Base-by-base conservation (phyloP, 2,113 vertebrate species). In the Lates calcarifer region DNA sequence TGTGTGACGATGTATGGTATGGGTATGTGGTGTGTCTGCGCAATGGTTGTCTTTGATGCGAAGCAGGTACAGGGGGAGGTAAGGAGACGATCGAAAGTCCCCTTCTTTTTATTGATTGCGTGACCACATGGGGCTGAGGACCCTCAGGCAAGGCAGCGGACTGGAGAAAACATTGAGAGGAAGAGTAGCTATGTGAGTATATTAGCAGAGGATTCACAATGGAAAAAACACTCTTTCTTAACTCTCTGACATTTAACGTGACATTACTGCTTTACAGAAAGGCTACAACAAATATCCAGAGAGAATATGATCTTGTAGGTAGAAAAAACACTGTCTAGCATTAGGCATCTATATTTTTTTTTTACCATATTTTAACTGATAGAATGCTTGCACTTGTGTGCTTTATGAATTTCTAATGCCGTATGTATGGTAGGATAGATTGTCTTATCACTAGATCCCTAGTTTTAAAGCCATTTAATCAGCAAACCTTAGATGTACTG, bases 201-300 rank as follows among this genome's bases (percentile, higher is more conserved):
- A 87, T 88, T 85, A 89, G 64, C 51, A 60, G 63, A 61, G 12
- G 55, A 84, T 61, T 74, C 70, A 79, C 28, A 57, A 33, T 68
- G 62, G 65, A 14, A 3, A 13, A 24, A 31, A 51, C 33, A 62
- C 14, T 45, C 29, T 49, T 70, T 76, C 82, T 84, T 61, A 77
- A 61, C 60, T 65, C 26, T 22, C 24, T 90, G 83, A 87, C 86
- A 89, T 90, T 90, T 89, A 87, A 37, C 8, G 24, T 83, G 79
- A 61, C 71, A 75, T 77, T 75, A 80, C 49, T 26, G 53, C 62
- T 82, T 84, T 20, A 53, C 12, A 68, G 43, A 72, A 67, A 68
- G n/a, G 41, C 72, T 64, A 57, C 22, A 77, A 33, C 7, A 87
- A 78, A 69, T 41, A 65, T 73, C 61, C 33, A 66, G 20, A 20